Base-by-base conservation (phyloP, 2,888 invertebrate species). In the Isotomurus palustris region DNA sequence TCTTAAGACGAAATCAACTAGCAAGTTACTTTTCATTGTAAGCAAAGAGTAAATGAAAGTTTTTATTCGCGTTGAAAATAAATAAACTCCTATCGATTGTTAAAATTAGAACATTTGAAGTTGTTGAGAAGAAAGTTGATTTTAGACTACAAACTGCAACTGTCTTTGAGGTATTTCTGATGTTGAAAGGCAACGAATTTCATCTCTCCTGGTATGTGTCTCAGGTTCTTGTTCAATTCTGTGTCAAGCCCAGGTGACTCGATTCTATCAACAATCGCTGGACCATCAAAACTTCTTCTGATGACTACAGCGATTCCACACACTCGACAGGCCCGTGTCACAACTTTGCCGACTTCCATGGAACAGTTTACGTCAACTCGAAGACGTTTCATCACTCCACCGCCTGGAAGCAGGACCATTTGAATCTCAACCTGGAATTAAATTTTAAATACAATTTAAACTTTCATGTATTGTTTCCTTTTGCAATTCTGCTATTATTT, bases 161-260 rank as follows among this genome's bases (percentile, higher is more conserved):
- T 32, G 8, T 57, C 65, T 51, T 58, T 58, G 4, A 65, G 53
- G 45, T 65, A 65, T 38, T 62, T 60, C 27, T 64, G 64, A 56
- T 66, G 61, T 36, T 60, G 54, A 48, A 62, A 64, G n/a, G 63
- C 69, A 28, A 69, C 56, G 28, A 69, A 67, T 45, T 62, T 61
- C 35, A 69, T 56, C 53, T 69, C 69, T 25, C 67, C 69, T 17
- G 67, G 65, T 44, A 69, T 62, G 29, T 68, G 66, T 43, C 67
- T 27, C 5, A 70, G 44, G 43, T 60, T 68, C 1, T 56, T 35
- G 27, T 54, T 84, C 67, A 85, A 73, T 73, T 84, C 84, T 1
- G 85, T 85, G 74, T 84, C 84, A 68, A 85, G 75, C 64, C 84
- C 85, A 52, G 85, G 82, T 73, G 84, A 83, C 74, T 80, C 83